Base-by-base conservation (phyloP, 2,797 vertebrate genomes). In the Mus minutoides region DNA sequence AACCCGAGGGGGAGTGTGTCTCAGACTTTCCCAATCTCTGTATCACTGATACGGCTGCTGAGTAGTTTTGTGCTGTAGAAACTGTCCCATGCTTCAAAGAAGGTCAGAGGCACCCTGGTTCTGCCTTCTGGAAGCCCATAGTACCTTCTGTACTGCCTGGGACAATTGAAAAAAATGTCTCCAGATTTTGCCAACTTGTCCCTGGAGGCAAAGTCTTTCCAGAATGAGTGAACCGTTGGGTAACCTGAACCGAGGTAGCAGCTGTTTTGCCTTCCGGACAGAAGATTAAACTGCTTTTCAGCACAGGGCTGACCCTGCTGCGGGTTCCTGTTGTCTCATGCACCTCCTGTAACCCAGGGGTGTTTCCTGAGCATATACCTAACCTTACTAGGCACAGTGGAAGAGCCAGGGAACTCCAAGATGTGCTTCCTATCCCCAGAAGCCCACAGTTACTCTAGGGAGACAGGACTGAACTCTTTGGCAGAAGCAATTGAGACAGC, bases 281-380 rank as follows among this genome's bases (percentile, higher is more conserved):
- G 52, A 56, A 54, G 69, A 46, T 31, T 8, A 2, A 71, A 21
- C 67, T 13, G 3, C 58, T 22, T 60, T n/a, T 21, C 22, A 21
- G 29, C 7, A 0, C 5, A 6, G 52, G 73, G 40, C 34, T 10
- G 21, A 54, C 29, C 2, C 34, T n/a, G 46, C 0, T 12, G 2
- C 4, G 1, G 0, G 22, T 11, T 11, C n/a, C 79, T 19, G 0
- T 1, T 6, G n/a, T 12, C 73, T 34, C 49, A 2, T 2, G 3
- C 6, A 31, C 13, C 11, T 6, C 11, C 2, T 22, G 37, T 24
- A 22, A 17, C 29, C 40, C 37, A 12, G 9, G 24, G 12, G 0
- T 24, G 10, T 64, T 78, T 2, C 17, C 69, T 0, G 0, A 21
- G 75, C 49, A 7, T 1, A 3, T 1, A 0, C 46, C 31, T 13